phyloP scores from a whole-genome alignment of 2,113 vertebrate species.

The Spizaetus ornatus region DNA sequence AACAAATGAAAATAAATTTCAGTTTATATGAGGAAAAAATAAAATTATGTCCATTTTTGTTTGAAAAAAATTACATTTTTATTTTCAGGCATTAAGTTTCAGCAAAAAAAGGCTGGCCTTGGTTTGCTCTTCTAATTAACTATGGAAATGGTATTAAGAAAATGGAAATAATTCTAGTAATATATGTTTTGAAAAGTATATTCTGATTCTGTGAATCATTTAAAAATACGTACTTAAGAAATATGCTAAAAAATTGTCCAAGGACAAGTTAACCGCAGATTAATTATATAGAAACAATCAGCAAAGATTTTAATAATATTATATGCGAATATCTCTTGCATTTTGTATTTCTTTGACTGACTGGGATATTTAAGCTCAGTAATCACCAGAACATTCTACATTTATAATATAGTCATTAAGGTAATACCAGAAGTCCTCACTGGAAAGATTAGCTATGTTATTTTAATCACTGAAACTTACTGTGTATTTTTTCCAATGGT shows the following conservation, averaged over 20 bases:
- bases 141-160: not conserved
- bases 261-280: too few species aligned
- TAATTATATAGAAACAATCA: too few species aligned
- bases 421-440: not conserved
- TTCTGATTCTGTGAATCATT: not conserved
- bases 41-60: not conserved
- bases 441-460: not conserved
- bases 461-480: not conserved
- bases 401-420: not conserved
- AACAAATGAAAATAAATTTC: not conserved
- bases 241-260: not conserved
- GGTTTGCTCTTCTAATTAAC: not conserved
- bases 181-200: not conserved
- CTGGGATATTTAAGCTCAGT: not conserved
- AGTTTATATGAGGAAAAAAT: not conserved
- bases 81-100: not conserved
- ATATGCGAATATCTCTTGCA: not conserved
- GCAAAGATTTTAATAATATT: not conserved
- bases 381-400: not conserved
- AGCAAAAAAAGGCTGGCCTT: rapidly evolving
- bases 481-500: not conserved
- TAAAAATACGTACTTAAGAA: not conserved
- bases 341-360: not conserved
- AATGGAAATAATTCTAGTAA: not conserved
- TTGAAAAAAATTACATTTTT: not conserved